A percentile compares a stretch with the other conserved stretches of the same genome.
Conservation (phyloP, 1,140 invertebrate species). For the Drosophila yakuba region DNA sequence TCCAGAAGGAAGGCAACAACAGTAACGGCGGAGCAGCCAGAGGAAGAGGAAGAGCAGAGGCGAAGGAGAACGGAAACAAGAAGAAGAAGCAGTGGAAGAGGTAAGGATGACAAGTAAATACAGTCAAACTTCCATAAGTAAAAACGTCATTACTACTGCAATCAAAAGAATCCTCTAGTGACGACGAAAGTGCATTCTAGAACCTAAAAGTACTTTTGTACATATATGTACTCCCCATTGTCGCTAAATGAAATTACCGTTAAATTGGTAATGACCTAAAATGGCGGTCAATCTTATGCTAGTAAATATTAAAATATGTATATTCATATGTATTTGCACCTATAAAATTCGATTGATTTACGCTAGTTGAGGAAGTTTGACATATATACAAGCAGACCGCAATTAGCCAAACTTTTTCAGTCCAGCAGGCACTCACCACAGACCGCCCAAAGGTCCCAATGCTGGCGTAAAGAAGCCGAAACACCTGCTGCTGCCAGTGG, state of each 20-base stretch:
- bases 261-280: too few species aligned
- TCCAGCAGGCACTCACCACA: slow-evolving; percentile 24
- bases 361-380: neutral
- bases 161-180: neutral
- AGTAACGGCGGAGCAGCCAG: slow-evolving; percentile 18
- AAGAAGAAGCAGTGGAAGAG: slow-evolving; percentile 30
- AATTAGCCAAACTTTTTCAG: slow-evolving; percentile 72
- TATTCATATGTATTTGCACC: too few species aligned
- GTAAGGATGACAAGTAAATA: slow-evolving; percentile 64
- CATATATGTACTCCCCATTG: too few species aligned
- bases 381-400: slow-evolving; percentile 57
- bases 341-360: neutral
- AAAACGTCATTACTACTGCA: neutral
- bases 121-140: slow-evolving; percentile 19
- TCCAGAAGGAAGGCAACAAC: slow-evolving; percentile 34
- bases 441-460: slow-evolving; percentile 11
- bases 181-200: too few species aligned
- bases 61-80: neutral
- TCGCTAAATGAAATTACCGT: too few species aligned
- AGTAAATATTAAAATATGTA: too few species aligned
- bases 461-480: slow-evolving; percentile 42
- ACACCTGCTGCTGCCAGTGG: slow-evolving; percentile 58
- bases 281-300: too few species aligned
- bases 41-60: slow-evolving; percentile 16
- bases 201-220: too few species aligned